Conservation (phyloP, 2,113 vertebrate genomes). For the Petrocephalus zakoni region DNA sequence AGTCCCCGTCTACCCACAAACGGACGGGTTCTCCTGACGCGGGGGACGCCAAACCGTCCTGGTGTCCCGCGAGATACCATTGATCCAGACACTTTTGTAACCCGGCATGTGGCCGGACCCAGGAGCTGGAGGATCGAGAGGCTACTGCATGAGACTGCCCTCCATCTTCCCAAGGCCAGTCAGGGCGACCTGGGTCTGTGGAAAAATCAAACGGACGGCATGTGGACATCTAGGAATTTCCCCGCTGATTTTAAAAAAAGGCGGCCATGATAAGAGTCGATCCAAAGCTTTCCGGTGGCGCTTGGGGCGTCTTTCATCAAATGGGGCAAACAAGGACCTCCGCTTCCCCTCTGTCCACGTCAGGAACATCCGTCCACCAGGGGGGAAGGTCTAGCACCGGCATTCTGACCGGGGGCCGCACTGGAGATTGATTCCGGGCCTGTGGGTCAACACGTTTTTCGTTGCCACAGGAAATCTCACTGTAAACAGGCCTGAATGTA, state of each 20-base stretch:
- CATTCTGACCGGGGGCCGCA: not conserved
- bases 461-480: slow-evolving; percentile 4
- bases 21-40: not conserved
- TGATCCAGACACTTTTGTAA: not conserved
- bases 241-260: not conserved
- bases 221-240: not conserved
- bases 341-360: not conserved
- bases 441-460: slow-evolving; percentile 13
- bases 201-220: not conserved
- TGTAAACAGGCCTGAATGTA: not conserved
- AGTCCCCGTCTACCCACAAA: not conserved
- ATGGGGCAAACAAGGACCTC: not conserved
- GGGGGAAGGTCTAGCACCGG: not conserved
- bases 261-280: not conserved
- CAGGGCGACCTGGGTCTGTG: not conserved
- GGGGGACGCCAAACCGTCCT: not conserved
- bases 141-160: not conserved
- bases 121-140: not conserved
- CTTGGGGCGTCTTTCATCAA: not conserved
- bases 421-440: slow-evolving; percentile 6
- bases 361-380: not conserved
- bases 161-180: not conserved
- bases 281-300: not conserved
- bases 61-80: not conserved
- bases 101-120: not conserved